phyloP scores from a whole-genome alignment of 2,888 invertebrate genomes.

The Morpho deidamia region DNA sequence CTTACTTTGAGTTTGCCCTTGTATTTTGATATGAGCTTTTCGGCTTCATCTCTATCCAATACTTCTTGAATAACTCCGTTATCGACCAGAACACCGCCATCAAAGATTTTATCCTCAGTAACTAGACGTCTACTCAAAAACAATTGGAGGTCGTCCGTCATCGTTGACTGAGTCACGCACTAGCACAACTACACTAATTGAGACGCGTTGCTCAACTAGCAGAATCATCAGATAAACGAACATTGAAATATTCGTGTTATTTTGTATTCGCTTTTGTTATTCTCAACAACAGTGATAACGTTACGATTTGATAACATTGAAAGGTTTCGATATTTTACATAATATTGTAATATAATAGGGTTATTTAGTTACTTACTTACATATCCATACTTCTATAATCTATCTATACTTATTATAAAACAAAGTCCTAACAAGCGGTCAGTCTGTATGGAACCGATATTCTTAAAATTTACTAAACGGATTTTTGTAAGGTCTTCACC shows the following conservation, averaged over 20 bases:
- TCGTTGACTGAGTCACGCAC: constrained; percentile 28
- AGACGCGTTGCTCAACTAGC: constrained; percentile 30
- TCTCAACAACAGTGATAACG: constrained; percentile 21
- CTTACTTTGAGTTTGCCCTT: constrained; percentile 74
- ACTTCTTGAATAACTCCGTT: constrained; percentile 79
- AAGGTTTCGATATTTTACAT: too few species aligned
- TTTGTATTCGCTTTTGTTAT: constrained; percentile 13
- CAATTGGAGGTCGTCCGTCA: constrained; percentile 49
- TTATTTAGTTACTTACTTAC: too few species aligned
- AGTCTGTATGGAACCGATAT: too few species aligned
- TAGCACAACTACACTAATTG: constrained; percentile 32
- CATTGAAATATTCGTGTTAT: constrained; percentile 26
- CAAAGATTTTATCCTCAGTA: constrained; percentile 67
- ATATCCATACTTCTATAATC: too few species aligned
- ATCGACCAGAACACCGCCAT: constrained; percentile 80
- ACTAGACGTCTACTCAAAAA: constrained; percentile 72
- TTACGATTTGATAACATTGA: background rate
- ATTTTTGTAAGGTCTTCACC: too few species aligned
- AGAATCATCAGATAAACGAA: constrained; percentile 24
- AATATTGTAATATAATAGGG: too few species aligned
- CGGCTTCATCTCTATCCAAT: constrained; percentile 62
- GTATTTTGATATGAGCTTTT: constrained; percentile 60
- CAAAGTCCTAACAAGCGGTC: too few species aligned
- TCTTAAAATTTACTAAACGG: too few species aligned
- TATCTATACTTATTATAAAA: too few species aligned